phyloP scores from a whole-genome alignment of 2,888 invertebrate species.

The Saturnia pavonia region DNA sequence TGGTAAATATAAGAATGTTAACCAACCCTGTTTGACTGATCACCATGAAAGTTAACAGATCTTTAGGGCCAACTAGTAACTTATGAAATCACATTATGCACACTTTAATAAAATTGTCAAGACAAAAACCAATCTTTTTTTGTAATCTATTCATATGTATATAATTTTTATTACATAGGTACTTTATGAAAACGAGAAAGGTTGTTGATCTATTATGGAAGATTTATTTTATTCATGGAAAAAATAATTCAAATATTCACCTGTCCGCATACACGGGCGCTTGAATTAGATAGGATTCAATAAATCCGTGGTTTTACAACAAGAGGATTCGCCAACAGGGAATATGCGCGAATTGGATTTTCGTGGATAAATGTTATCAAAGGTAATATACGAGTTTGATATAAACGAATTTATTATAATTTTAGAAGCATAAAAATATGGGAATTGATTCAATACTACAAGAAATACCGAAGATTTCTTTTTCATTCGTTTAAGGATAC shows the following conservation, averaged over 20 bases:
- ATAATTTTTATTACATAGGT: too few species aligned
- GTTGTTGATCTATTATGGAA: background rate
- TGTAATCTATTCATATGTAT: too few species aligned
- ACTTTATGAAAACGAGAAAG: background rate
- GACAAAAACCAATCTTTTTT: background rate
- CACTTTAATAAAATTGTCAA: background rate
- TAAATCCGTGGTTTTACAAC: slow-evolving; percentile 11
- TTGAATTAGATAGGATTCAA: slow-evolving; percentile 7
- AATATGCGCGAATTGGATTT: slow-evolving; percentile 5
- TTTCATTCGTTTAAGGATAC: too few species aligned
- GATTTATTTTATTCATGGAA: background rate
- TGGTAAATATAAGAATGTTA: too few species aligned
- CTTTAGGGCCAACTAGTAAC: too few species aligned
- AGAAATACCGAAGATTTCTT: background rate
- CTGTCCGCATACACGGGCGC: background rate
- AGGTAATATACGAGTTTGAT: slow-evolving; percentile 4
- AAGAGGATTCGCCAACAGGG: background rate
- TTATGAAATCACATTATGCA: too few species aligned
- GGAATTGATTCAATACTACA: background rate
- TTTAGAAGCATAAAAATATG: background rate
- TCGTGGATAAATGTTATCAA: background rate
- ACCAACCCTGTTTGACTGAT: too few species aligned
- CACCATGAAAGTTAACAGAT: too few species aligned
- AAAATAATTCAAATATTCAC: background rate
- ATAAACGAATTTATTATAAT: background rate